A percentile compares a stretch with the other conserved stretches of the same genome.
phyloP scores from a whole-genome alignment of 2,113 vertebrate species.

The Felis chaus region DNA sequence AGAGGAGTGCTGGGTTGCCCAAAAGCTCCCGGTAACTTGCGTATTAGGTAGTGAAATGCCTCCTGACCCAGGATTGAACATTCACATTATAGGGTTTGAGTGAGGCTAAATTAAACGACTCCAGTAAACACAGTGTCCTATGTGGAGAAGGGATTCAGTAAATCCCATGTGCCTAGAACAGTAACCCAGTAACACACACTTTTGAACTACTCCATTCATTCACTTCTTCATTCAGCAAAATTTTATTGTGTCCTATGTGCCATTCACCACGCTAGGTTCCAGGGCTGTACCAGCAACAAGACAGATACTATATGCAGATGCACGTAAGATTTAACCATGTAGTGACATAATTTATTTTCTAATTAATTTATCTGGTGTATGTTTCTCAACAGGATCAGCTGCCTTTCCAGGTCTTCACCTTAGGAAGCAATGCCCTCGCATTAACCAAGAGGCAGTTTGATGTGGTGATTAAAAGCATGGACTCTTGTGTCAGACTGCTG shows the following conservation, averaged over 20 bases:
- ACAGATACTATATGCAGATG: neutral
- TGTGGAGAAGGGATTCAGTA: neutral
- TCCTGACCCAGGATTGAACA: neutral
- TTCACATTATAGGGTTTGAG: neutral
- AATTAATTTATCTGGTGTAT: neutral
- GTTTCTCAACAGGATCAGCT: neutral
- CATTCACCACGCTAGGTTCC: neutral
- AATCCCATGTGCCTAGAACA: neutral
- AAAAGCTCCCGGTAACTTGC: neutral
- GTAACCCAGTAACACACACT: neutral
- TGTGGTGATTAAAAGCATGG: neutral
- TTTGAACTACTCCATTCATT: neutral
- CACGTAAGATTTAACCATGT: neutral
- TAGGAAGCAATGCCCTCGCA: neutral
- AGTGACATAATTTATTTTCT: conserved; percentile 1
- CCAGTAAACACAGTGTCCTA: neutral
- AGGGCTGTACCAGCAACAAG: neutral
- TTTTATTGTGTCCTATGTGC: neutral
- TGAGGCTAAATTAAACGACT: neutral
- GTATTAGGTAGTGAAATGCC: neutral
- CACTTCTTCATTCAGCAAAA: neutral
- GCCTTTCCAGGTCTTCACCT: neutral
- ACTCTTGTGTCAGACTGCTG: neutral
- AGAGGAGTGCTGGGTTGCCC: neutral
- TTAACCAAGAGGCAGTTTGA: neutral